phyloP scores from a whole-genome alignment of 1,140 invertebrate genomes.

The Drosophila sp. region DNA sequence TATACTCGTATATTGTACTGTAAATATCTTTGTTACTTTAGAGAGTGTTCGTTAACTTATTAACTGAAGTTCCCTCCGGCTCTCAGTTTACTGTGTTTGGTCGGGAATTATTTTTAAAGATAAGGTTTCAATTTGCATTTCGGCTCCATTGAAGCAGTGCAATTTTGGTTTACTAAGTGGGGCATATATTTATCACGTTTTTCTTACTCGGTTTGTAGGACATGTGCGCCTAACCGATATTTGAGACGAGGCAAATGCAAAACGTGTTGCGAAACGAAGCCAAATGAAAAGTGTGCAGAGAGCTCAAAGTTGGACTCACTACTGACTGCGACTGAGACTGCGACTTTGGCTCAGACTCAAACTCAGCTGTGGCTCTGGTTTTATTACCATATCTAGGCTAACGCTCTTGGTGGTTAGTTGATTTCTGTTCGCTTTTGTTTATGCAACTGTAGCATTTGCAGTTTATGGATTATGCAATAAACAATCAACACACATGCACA shows the following conservation, averaged over 20 bases:
- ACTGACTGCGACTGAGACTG: slow-evolving; percentile 1
- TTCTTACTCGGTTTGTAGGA: slow-evolving; percentile 79
- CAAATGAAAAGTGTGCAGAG: slow-evolving; percentile 51
- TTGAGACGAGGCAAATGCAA: slow-evolving; percentile 37
- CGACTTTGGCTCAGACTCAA: not conserved
- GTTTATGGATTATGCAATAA: slow-evolving; percentile 82
- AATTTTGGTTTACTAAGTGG: slow-evolving; percentile 73
- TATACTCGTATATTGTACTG: no score
- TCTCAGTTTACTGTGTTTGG: slow-evolving; percentile 36
- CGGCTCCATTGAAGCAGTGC: slow-evolving; percentile 75
- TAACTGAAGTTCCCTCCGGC: slow-evolving; percentile 17
- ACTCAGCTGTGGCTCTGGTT: slow-evolving; percentile 41
- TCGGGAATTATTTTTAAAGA: slow-evolving; percentile 54
- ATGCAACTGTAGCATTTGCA: slow-evolving; percentile 74
- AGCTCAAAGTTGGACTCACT: not conserved
- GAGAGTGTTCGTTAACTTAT: slow-evolving; percentile 11
- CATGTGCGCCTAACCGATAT: slow-evolving; percentile 82
- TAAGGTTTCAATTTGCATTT: slow-evolving; percentile 82
- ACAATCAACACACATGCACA: slow-evolving; percentile 67
- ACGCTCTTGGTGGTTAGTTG: slow-evolving; percentile 68
- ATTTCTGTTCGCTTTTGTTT: slow-evolving; percentile 64
- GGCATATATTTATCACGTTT: slow-evolving; percentile 78
- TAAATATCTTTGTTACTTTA: not conserved
- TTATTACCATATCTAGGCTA: slow-evolving; percentile 80
- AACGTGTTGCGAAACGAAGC: slow-evolving; percentile 52